A percentile compares a stretch with the other conserved stretches of the same genome.
phyloP scores from a whole-genome alignment of 1,140 invertebrate genomes.

The Zaprionus africanus region DNA sequence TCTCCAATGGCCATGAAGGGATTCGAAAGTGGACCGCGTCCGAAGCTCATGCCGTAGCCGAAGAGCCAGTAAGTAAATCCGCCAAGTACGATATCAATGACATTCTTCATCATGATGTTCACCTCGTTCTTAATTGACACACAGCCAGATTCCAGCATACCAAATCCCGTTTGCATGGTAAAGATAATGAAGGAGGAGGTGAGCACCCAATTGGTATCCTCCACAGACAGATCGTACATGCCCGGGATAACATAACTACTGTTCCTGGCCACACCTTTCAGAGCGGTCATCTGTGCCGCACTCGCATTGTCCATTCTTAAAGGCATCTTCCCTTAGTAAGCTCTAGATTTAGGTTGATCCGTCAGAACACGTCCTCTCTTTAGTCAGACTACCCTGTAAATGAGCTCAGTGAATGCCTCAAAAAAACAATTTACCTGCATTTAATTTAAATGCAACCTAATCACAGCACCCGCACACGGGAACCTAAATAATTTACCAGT shows the following conservation, averaged over 20 bases:
- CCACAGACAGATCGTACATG: conserved; percentile 86
- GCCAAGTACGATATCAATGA: conserved; percentile 96
- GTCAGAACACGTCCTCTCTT: conserved; percentile 16
- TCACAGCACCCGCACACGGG: conserved; percentile 23
- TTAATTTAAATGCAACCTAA: conserved; percentile 62
- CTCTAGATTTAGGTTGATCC: not conserved
- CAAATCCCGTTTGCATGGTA: conserved; percentile 98
- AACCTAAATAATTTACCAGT: conserved; percentile 58
- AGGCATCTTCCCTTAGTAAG: conserved; percentile 29
- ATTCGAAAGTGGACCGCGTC: conserved; percentile 89
- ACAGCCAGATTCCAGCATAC: conserved; percentile 95
- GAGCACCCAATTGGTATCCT: conserved; percentile 96
- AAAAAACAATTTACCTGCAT: conserved; percentile 57
- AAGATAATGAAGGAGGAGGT: conserved; percentile 98
- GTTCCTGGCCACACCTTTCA: conserved; percentile 66
- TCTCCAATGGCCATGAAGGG: conserved; percentile 90
- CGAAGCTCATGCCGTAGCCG: conserved; percentile 96
- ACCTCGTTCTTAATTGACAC: conserved; percentile 97
- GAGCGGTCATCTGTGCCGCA: conserved; percentile 52
- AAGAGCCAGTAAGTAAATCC: conserved; percentile 96
- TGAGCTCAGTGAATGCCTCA: conserved; percentile 35
- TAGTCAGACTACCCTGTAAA: conserved; percentile 10
- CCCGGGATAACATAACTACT: conserved; percentile 84
- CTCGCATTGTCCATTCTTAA: conserved; percentile 63
- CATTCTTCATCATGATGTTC: conserved; percentile 99